phyloP scores from a whole-genome alignment of 2,797 vertebrate species.

The Streptopelia turtur region DNA sequence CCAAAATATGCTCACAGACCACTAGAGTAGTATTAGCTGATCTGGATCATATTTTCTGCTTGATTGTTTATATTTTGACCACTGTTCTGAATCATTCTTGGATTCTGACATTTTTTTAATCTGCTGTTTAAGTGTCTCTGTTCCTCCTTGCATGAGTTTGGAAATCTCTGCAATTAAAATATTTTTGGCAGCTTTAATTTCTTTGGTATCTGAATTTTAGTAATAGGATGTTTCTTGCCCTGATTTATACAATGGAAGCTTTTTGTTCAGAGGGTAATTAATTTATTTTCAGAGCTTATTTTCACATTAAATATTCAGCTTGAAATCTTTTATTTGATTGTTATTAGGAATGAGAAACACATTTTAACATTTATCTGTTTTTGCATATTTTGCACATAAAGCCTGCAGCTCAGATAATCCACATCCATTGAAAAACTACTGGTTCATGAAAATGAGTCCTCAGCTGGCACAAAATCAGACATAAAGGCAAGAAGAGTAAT shows the following conservation, averaged over 20 bases:
- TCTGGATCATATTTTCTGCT: background rate
- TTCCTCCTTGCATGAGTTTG: background rate
- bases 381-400: background rate
- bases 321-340: background rate
- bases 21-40: background rate
- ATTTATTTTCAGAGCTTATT: background rate
- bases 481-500: background rate
- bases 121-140: background rate
- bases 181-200: slow-evolving; percentile 26
- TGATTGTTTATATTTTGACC: background rate
- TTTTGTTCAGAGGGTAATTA: background rate
- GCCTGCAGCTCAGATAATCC: background rate
- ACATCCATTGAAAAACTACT: background rate
- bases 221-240: background rate
- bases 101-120: background rate
- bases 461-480: background rate
- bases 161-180: background rate
- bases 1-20: background rate
- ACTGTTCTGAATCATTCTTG: background rate
- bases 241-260: background rate
- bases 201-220: background rate
- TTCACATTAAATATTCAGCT: background rate
- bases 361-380: background rate
- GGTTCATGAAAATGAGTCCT: background rate
- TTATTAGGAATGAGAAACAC: background rate